Evolutionary conservation across 2,797 vertebrate genomes (phyloP).

Genomic region (Leptoclinus maculatus): DNA sequence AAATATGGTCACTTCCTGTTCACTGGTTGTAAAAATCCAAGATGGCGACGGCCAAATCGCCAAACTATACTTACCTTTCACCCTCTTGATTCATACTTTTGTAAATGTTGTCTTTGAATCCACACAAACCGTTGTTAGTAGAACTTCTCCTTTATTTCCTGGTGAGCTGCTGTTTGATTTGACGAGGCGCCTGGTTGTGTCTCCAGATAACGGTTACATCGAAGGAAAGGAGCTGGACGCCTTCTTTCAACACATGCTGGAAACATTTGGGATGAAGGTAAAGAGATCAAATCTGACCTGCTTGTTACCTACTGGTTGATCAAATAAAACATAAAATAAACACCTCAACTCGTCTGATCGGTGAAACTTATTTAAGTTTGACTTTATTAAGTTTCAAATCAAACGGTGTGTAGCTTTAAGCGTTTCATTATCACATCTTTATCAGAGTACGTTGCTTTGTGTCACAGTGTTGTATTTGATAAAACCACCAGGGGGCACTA

Average conservation of each 20-base stretch:
- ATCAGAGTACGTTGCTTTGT: too few relatives aligned
- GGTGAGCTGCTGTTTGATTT: background rate
- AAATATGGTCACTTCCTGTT: too few relatives aligned
- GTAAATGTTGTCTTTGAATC: background rate
- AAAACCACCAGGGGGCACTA: background rate
- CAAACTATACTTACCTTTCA: too few relatives aligned
- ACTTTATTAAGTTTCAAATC: too few relatives aligned
- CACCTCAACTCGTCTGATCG: background rate
- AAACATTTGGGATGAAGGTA: conserved; percentile 84
- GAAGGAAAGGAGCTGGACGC: conserved; percentile 85
- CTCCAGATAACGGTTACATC: conserved; percentile 89
- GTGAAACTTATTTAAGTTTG: background rate
- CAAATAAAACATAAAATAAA: background rate
- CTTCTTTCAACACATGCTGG: conserved; percentile 85
- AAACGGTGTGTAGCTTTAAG: background rate
- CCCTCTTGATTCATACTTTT: too few relatives aligned
- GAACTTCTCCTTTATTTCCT: too few relatives aligned
- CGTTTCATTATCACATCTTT: background rate
- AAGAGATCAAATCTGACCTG: conserved; percentile 45
- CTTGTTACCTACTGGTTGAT: background rate
- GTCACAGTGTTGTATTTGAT: background rate
- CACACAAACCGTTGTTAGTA: background rate
- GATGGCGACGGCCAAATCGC: too few relatives aligned
- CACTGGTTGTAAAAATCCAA: too few relatives aligned
- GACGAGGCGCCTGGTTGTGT: background rate